Conservation (phyloP, 2,113 vertebrate species). For the Gambusia holbrooki region DNA sequence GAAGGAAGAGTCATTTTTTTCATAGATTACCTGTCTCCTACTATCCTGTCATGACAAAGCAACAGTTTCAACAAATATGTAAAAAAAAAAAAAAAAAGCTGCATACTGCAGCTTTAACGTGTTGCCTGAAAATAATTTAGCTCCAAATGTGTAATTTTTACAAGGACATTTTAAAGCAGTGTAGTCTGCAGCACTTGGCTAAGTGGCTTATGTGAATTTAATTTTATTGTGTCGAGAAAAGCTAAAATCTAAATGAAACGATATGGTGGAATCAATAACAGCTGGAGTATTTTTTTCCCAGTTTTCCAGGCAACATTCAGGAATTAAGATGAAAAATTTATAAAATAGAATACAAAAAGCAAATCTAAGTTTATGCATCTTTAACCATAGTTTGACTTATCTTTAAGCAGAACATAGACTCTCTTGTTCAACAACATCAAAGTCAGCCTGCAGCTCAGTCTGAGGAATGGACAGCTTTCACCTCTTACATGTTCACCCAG, state of each 20-base stretch:
- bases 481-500: neutral
- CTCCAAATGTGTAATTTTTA: constrained; percentile 49
- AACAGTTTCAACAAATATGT: too few relatives aligned
- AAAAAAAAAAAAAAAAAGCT: too few relatives aligned
- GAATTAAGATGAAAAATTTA: constrained; percentile 12
- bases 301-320: constrained; percentile 29
- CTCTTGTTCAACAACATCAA: neutral
- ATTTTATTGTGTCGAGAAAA: constrained; percentile 31
- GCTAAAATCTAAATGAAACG: constrained; percentile 42
- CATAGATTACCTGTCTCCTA: too few relatives aligned
- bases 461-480: constrained; percentile 3
- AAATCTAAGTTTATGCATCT: neutral
- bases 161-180: constrained; percentile 27
- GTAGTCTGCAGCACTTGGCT: constrained; percentile 2
- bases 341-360: neutral
- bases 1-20: too few relatives aligned
- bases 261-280: constrained; percentile 36
- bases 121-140: constrained; percentile 42
- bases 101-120: neutral
- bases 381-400: neutral
- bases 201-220: constrained; percentile 28
- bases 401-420: neutral
- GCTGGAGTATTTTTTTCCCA: constrained; percentile 17
- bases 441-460: neutral
- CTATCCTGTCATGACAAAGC: too few relatives aligned